Evolutionary conservation across 2,113 vertebrate species (phyloP).

Genomic region (Rhinolophus sinicus): DNA sequence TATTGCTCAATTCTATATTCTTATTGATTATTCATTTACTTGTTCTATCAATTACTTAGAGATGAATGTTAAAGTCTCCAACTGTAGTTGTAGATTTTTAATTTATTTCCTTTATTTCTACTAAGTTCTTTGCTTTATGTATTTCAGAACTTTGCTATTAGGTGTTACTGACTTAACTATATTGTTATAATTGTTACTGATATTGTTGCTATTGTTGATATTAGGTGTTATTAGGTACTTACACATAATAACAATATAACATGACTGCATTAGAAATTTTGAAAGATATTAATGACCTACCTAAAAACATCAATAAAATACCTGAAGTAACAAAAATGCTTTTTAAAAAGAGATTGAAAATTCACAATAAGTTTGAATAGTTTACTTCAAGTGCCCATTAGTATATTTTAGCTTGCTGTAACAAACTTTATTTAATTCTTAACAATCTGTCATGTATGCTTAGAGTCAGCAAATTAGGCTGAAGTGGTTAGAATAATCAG

Average conservation of each 20-base stretch:
- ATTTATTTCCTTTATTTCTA: neutral
- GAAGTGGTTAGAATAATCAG: neutral
- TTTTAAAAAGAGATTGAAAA: neutral
- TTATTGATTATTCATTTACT: neutral
- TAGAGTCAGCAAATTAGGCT: neutral
- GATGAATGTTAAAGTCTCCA: neutral
- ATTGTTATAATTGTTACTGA: neutral
- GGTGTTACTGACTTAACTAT: neutral
- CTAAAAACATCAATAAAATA: neutral
- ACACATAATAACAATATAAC: neutral
- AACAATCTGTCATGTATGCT: neutral
- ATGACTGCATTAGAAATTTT: neutral
- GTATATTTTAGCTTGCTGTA: neutral
- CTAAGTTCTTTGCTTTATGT: neutral
- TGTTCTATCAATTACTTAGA: neutral
- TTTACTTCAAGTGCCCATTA: neutral
- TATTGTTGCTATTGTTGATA: neutral
- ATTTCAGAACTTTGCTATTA: neutral
- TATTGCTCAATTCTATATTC: neutral
- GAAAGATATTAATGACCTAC: neutral
- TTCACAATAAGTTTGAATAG: neutral
- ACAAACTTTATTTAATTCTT: constrained; percentile 17
- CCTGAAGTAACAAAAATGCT: neutral
- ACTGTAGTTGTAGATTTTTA: neutral
- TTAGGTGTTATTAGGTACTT: neutral